phyloP scores from a whole-genome alignment of 2,888 invertebrate genomes.

The Scaptomyza reducta region DNA sequence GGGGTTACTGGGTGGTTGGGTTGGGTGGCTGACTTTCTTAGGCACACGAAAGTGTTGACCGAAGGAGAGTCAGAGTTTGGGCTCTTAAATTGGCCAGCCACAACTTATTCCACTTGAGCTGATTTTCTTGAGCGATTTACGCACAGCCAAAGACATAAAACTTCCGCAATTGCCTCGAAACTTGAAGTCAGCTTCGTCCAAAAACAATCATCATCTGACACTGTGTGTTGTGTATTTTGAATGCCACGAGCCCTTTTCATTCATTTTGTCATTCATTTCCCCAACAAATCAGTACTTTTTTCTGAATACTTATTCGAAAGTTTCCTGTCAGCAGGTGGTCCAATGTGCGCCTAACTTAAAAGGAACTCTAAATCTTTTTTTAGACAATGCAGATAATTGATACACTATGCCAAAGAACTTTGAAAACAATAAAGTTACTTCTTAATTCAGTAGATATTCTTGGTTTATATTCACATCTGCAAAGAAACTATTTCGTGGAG shows the following conservation, averaged over 20 bases:
- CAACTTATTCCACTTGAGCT: constrained; percentile 79
- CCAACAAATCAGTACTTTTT: neutral
- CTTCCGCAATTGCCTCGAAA: constrained; percentile 70
- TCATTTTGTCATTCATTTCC: constrained; percentile 55
- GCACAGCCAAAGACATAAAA: constrained; percentile 78
- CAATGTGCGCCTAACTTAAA: constrained; percentile 34
- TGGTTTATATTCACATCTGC: neutral
- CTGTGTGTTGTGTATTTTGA: constrained; percentile 15
- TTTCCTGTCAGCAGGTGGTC: constrained; percentile 83
- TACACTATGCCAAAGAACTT: neutral
- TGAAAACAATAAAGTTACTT: too few species aligned
- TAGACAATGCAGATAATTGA: constrained; percentile 1
- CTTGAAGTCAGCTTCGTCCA: constrained; percentile 23
- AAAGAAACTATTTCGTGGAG: neutral
- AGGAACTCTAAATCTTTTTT: constrained; percentile 71
- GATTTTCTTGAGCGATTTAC: constrained; percentile 79
- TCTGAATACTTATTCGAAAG: constrained; percentile 41
- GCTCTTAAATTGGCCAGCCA: constrained; percentile 56
- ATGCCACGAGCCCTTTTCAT: constrained; percentile 27
- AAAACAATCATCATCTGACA: constrained; percentile 22
- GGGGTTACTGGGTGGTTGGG: constrained; percentile 20
- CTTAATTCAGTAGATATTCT: too few species aligned
- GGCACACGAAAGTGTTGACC: constrained; percentile 67
- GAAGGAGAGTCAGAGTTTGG: constrained; percentile 50
- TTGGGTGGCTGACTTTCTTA: constrained; percentile 9